Percentiles rank a stretch among this genome's conserved stretches.
phyloP scores from a whole-genome alignment of 2,113 vertebrate genomes.

The Arizona elegans region DNA sequence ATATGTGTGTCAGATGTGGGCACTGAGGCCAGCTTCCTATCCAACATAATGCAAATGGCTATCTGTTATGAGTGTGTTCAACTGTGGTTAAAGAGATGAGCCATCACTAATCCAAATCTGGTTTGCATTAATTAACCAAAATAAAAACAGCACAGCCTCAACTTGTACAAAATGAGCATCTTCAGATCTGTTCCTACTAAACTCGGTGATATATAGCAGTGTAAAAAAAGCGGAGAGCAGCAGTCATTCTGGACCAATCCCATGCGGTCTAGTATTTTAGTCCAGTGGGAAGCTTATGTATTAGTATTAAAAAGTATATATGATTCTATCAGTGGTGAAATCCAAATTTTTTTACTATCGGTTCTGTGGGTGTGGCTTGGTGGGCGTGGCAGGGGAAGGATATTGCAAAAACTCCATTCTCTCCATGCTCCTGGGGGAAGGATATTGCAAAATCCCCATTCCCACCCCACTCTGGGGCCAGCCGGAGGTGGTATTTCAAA shows the following conservation, averaged over 20 bases:
- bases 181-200: conserved; percentile 17
- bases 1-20: conserved; percentile 58
- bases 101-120: conserved; percentile 59
- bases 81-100: conserved; percentile 67
- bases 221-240: background rate
- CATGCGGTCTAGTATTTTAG: background rate
- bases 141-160: conserved; percentile 66
- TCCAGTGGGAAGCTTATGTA: background rate
- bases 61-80: conserved; percentile 55
- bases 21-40: conserved; percentile 49
- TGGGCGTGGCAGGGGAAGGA: no score
- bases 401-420: no score
- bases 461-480: no score
- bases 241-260: background rate
- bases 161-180: conserved; percentile 53
- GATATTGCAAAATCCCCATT: no score
- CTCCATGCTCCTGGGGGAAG: no score
- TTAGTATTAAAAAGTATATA: background rate
- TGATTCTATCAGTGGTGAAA: background rate
- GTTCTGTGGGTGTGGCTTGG: no score
- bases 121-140: conserved; percentile 65
- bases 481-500: no score
- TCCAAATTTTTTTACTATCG: no score
- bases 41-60: conserved; percentile 58
- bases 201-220: background rate